Base-by-base conservation (phyloP, 2,113 vertebrate genomes). In the Helogale parvula region DNA sequence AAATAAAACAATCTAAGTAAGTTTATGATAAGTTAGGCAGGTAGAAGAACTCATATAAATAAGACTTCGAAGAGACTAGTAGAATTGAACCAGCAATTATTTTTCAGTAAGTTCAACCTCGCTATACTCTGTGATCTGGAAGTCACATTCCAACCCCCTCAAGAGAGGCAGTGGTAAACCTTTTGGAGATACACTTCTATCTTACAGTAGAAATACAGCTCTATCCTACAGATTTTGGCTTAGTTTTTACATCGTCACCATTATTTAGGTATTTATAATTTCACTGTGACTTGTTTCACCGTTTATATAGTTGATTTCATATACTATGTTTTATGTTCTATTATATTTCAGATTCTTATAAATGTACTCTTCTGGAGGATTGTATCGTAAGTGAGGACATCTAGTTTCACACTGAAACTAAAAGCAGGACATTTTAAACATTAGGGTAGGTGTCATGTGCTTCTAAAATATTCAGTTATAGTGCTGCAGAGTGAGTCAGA, bases 231-330 rank as follows among this genome's bases (percentile, higher is more conserved):
- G 57, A 74, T 76, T 68, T 95, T 54, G 16, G 16, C 10, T 74
- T 81, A 31, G 6, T 68, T 83, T 90, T 57, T 82, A n/a, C 12
- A 25, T 71, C 68, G 7, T 1, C 4, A 21, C 52, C 12, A 80
- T 80, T 63, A 85, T 76, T 88, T 52, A 92, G 31, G 60, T 79
- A 16, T 60, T 95, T 95, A 33, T 12, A 92, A 47, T 76, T 92
- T 50, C 23, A 52, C 16, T 66, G 41, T 57, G 54, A 76, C 14
- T 45, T n/a, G 10, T 91, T 82, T 95, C 72, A 79, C 16, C 69
- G 16, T 45, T 57, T 83, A 12, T 79, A 12, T 31, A 68, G 17
- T 35, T 88, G 47, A 74, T 74, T 68, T 84, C 35, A 74, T 10
- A 0, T 72, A 41, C 21, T 83, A 65, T 13, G 45, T 77, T 77